Evolutionary conservation across 35 echinoderm and acorn worm genomes (phyloP).

Genomic region (Acanthaster planci): DNA sequence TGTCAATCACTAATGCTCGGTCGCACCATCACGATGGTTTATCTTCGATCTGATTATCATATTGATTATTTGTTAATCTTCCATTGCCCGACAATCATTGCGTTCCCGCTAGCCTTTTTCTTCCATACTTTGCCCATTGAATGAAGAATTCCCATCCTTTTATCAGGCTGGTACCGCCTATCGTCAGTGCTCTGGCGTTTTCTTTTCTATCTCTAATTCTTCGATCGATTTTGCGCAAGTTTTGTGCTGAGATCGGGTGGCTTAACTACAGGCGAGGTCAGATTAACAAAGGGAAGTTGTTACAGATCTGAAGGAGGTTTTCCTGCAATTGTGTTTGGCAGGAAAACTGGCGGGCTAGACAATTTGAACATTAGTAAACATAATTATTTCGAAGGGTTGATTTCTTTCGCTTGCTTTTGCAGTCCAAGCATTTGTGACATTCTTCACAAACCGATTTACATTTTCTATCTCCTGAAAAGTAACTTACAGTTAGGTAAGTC

Average conservation of each 20-base stretch:
- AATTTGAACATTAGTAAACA: neutral
- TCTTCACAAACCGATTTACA: too few species aligned
- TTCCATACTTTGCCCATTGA: neutral
- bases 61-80: constrained; percentile 25
- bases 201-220: constrained; percentile 13
- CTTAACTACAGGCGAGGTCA: constrained; percentile 5
- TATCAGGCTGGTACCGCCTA: too few species aligned
- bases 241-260: neutral
- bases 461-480: too few species aligned
- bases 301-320: neutral
- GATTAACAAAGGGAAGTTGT: constrained; percentile 1
- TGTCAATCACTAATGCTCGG: neutral
- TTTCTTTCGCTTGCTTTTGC: too few species aligned
- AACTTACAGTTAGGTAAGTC: too few species aligned
- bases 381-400: too few species aligned
- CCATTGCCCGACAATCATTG: neutral
- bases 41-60: neutral
- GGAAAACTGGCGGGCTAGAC: neutral
- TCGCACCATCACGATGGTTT: neutral
- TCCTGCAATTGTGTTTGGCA: neutral
- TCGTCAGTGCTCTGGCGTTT: neutral
- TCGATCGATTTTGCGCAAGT: neutral
- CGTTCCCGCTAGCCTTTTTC: neutral
- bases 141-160: neutral
- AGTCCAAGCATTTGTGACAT: too few species aligned